Evolutionary conservation across 2,888 invertebrate species (phyloP).

Genomic region (Halocaridina rubra): DNA sequence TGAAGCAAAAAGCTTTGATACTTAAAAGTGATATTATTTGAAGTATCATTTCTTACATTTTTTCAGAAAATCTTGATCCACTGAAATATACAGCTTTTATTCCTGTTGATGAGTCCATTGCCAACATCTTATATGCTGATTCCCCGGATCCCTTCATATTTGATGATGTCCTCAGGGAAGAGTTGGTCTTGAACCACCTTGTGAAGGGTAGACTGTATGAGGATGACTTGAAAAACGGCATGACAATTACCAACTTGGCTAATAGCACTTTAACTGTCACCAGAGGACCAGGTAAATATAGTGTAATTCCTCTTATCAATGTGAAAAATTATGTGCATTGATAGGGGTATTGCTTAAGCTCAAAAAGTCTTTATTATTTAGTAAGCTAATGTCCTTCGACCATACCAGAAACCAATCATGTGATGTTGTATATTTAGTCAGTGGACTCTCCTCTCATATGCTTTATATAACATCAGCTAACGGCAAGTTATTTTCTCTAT

Average conservation of each 20-base stretch:
- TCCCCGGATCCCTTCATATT: conserved; percentile 63
- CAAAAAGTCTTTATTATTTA: too few species aligned
- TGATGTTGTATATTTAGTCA: neutral
- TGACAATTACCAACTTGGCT: conserved; percentile 73
- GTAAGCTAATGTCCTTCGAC: neutral
- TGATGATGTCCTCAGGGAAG: conserved; percentile 67
- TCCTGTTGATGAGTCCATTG: conserved; percentile 49
- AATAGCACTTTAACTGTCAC: conserved; percentile 73
- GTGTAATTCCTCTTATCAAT: neutral
- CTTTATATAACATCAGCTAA: neutral
- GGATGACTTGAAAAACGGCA: conserved; percentile 73
- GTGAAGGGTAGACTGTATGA: conserved; percentile 75
- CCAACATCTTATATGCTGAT: conserved; percentile 50
- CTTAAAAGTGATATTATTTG: too few species aligned
- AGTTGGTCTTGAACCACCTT: conserved; percentile 75
- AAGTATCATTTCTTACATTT: too few species aligned
- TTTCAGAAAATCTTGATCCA: conserved; percentile 54
- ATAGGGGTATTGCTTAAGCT: too few species aligned
- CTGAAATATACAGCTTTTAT: conserved; percentile 64
- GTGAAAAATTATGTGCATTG: neutral
- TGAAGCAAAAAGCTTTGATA: too few species aligned
- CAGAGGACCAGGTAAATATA: conserved; percentile 21
- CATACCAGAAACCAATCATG: neutral
- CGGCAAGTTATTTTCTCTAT: too few species aligned
- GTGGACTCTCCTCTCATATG: neutral